Conservation (phyloP, 2,888 invertebrate genomes). For the Oeneis ivallda region DNA sequence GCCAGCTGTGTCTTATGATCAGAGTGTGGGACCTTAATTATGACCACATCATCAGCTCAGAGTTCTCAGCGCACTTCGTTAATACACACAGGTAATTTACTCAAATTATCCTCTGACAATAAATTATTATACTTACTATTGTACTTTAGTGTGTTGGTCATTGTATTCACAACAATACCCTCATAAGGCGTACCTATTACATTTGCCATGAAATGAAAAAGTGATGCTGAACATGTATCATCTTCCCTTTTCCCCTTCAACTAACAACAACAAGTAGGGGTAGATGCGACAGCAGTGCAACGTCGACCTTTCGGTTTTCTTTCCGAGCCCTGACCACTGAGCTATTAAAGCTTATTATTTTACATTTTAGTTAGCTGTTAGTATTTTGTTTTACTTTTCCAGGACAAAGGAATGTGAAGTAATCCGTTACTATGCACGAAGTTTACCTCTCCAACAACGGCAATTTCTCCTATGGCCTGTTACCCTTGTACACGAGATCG, state of each 20-base stretch:
- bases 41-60: constrained; percentile 91
- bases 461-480: constrained; percentile 91
- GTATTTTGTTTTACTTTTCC: constrained; percentile 29
- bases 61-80: constrained; percentile 84
- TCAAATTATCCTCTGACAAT: neutral
- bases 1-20: constrained; percentile 88
- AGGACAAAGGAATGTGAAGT: constrained; percentile 73
- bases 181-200: too few species aligned
- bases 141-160: too few species aligned
- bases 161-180: too few species aligned
- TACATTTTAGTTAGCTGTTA: neutral
- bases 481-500: constrained; percentile 91
- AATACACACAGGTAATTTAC: constrained; percentile 60
- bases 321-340: too few species aligned
- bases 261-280: too few species aligned
- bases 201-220: too few species aligned
- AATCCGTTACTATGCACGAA: constrained; percentile 65
- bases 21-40: constrained; percentile 90
- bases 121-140: too few species aligned
- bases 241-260: too few species aligned
- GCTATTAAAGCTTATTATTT: too few species aligned
- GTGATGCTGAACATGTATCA: too few species aligned
- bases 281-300: too few species aligned
- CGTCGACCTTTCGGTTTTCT: too few species aligned
- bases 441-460: constrained; percentile 58